Conservation (phyloP, 1,140 invertebrate species). For the Ctenoplectra terminalis region DNA sequence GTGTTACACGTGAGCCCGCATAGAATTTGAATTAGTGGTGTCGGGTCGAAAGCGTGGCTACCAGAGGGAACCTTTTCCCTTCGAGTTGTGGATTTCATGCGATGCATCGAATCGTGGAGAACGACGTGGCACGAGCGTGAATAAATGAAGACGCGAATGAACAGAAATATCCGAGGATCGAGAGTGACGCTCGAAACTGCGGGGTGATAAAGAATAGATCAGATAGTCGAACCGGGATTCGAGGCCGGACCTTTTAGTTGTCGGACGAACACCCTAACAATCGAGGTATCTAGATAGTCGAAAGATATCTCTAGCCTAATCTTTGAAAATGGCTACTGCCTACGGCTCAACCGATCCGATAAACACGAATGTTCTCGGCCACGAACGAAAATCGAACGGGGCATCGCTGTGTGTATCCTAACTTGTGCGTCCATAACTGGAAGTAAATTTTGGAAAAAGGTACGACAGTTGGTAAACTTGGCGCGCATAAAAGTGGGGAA, state of each 20-base stretch:
- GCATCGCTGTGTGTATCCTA: too few relatives aligned
- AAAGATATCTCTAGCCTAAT: conserved; percentile 5
- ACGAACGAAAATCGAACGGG: background rate
- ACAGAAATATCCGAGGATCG: background rate
- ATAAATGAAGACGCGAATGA: background rate
- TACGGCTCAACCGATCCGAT: conserved; percentile 13
- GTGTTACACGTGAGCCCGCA: background rate
- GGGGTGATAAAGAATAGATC: conserved; percentile 14
- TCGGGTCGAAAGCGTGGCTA: background rate
- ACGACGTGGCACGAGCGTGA: background rate
- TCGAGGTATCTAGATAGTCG: conserved; percentile 21
- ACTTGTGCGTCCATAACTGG: too few relatives aligned
- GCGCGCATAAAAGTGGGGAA: background rate
- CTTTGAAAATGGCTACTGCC: background rate
- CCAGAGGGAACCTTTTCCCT: too few relatives aligned
- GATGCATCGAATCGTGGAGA: background rate
- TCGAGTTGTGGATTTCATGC: background rate
- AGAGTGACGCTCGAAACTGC: background rate
- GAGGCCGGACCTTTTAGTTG: conserved; percentile 14
- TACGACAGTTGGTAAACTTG: too few relatives aligned
- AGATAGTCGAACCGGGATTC: background rate
- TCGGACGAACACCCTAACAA: conserved; percentile 14
- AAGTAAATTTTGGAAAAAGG: too few relatives aligned
- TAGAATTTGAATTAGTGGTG: conserved; percentile 52
- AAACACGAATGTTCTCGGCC: background rate